Evolutionary conservation across 2,888 invertebrate species (phyloP), one percentile per base, ranked within the genome.

Genomic region (Lordiphosa andalusiaca): DNA sequence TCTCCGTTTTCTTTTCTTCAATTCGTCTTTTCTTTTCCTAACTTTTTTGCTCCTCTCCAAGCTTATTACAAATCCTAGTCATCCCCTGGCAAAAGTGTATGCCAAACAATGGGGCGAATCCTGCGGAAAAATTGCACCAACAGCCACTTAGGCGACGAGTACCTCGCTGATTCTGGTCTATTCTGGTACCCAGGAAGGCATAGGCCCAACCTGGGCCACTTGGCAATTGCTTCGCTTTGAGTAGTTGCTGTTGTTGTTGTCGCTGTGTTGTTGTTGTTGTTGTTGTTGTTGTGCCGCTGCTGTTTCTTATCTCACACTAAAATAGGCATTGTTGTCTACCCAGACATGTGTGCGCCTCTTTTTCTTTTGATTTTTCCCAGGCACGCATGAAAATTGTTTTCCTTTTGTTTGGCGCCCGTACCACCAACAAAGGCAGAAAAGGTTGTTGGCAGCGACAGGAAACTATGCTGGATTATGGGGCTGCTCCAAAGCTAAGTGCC

Each of bases 311-410:
- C 77, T 67, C 58, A 57, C 55, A 59, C 30, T 50, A 63, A 59
- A 64, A 80, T 84, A 72, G 76, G 76, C 83, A 77, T 85, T 85
- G 83, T 84, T 64, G 36, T 53, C 7, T 35, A 54, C 36, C 40
- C 39, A 23, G 30, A 33, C 60, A 52, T 21, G 46, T 53, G 42
- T 21, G 16, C 50, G 39, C 39, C 13, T 19, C 16, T 52, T 53
- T 69, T 67, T 58, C 62, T 70, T 83, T 83, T 80, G 72, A 72
- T 72, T 80, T 74, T 70, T 70, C 44, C 53, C 70, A 72, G 67
- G 80, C 75, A 80, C 78, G 78, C 83, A 84, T 82, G 75, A 83
- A 80, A 80, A 80, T 84, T 71, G 85, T 80, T 80, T 80, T 80
- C 66, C 85, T 61, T 84, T 83, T 80, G 85, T 80, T 69, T 71